Evolutionary conservation across 2,888 invertebrate species (phyloP).

Genomic region (Drosophila meridiana): DNA sequence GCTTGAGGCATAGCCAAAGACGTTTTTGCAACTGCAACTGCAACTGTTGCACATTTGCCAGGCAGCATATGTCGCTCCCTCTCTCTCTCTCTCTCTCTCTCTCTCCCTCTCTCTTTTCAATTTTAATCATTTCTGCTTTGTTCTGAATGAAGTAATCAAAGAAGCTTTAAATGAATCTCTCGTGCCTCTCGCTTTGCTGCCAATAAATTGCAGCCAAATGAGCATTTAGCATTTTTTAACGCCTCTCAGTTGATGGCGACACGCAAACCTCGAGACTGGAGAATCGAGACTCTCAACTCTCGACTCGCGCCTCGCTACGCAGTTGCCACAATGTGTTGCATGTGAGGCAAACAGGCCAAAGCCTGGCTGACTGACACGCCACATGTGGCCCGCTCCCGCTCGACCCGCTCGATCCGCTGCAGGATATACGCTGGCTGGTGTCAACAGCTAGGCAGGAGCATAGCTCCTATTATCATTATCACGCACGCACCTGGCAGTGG

Average conservation of each 20-base stretch:
- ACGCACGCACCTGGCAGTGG: conserved; percentile 43
- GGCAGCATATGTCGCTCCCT: conserved; percentile 51
- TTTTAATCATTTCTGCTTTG: conserved; percentile 8
- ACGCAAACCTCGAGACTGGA: conserved; percentile 53
- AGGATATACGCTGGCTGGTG: conserved; percentile 56
- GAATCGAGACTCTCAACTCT: neutral
- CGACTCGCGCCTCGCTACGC: neutral
- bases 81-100: neutral
- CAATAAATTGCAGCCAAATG: conserved; percentile 70
- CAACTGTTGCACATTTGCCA: conserved; percentile 63
- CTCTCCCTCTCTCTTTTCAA: neutral
- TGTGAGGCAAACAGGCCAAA: conserved; percentile 44
- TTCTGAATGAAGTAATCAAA: conserved; percentile 6
- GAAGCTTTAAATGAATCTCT: conserved; percentile 4
- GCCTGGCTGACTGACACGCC: conserved; percentile 55
- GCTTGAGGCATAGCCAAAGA: conserved; percentile 32
- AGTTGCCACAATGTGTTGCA: conserved; percentile 32
- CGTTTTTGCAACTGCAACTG: conserved; percentile 46
- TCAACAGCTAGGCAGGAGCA: conserved; percentile 36
- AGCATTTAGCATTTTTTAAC: conserved; percentile 76
- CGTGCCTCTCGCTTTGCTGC: conserved; percentile 17
- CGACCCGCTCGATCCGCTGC: conserved; percentile 30
- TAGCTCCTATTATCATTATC: conserved; percentile 72
- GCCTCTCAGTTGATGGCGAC: conserved; percentile 65
- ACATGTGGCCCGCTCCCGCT: conserved; percentile 24